Evolutionary conservation across 2,113 vertebrate genomes (phyloP), one percentile per base, ranked within the genome.

Genomic region (Ptilorrhoa leucosticta): DNA sequence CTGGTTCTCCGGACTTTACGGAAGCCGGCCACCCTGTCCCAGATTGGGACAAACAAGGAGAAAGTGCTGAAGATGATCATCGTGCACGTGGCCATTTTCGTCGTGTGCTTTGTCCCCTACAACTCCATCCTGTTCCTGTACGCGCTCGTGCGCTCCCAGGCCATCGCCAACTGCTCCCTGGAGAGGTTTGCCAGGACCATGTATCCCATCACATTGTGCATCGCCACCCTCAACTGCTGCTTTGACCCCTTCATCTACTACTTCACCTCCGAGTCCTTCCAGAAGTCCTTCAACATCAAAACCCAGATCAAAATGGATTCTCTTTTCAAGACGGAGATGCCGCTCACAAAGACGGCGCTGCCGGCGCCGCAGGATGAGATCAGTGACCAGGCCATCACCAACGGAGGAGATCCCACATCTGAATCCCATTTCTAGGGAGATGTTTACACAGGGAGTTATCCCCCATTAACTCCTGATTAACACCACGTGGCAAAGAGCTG

Each of bases 161-260:
- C 99, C 4, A 98, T 99, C 64, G 98, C 98, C 42, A 99, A 98
- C 95, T 99, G 99, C 71, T 96, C 98, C 48, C 96, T 99, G 83
- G 99, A 99, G 97, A 98, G 98, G 66, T 99, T 99, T 94, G 99
- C 99, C 2, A 98, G 98, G 89, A 99, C 98, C 7, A 98, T 99
- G 92, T 99, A 99, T 76, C 99, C 99, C 17, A 98, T 99, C 94
- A 99, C 99, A 0, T 96, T 99, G 94, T 99, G 99, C 93, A 97
- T 99, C 58, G 99, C 99, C 42, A 98, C 98, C 28, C 98, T 99
- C 83, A 99, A 99, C 97, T 99, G 99, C 98, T 99, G 99, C 97
- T 98, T 99, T 35, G 99, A 99, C 93, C 99, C 99, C 0, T 99
- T 99, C 81, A 99, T 99, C 89, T 99, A 99, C 94, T 99, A 99